Conservation (phyloP, 2,797 vertebrate species). For the Nannoperca australis region DNA sequence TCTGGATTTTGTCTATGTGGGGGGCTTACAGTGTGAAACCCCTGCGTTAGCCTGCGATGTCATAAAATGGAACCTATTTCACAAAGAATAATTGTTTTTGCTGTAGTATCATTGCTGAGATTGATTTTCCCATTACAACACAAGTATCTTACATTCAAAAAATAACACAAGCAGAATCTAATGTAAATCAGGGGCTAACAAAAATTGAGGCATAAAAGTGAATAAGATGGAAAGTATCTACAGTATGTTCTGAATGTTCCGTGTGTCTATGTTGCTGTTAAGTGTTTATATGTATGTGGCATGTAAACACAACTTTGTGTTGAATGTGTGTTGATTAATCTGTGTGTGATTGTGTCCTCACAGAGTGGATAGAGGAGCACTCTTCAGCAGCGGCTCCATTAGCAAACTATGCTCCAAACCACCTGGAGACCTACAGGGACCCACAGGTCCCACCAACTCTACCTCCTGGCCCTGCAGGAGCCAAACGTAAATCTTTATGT, state of each 20-base stretch:
- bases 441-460: slow-evolving; percentile 82
- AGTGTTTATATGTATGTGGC: slow-evolving; percentile 42
- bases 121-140: background rate
- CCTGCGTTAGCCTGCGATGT: background rate
- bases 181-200: slow-evolving; percentile 8
- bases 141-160: background rate
- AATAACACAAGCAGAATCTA: background rate
- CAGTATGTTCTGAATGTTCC: slow-evolving; percentile 47
- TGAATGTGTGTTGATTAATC: slow-evolving; percentile 26
- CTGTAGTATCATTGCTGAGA: slow-evolving; percentile 22
- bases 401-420: slow-evolving; percentile 91
- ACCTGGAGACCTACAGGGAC: slow-evolving; percentile 94
- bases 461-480: slow-evolving; percentile 78
- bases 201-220: slow-evolving; percentile 9
- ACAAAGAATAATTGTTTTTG: slow-evolving; percentile 9
- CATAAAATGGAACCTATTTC: background rate
- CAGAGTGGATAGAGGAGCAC: slow-evolving; percentile 98
- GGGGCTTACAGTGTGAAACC: background rate
- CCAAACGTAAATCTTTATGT: slow-evolving; percentile 80
- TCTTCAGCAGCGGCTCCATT: slow-evolving; percentile 91
- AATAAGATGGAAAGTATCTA: slow-evolving; percentile 27
- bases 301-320: slow-evolving; percentile 45
- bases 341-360: slow-evolving; percentile 40
- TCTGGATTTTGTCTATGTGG: background rate
- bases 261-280: slow-evolving; percentile 49